Evolutionary conservation across 1,140 invertebrate species (phyloP).

Genomic region (Camponotus floridanus): DNA sequence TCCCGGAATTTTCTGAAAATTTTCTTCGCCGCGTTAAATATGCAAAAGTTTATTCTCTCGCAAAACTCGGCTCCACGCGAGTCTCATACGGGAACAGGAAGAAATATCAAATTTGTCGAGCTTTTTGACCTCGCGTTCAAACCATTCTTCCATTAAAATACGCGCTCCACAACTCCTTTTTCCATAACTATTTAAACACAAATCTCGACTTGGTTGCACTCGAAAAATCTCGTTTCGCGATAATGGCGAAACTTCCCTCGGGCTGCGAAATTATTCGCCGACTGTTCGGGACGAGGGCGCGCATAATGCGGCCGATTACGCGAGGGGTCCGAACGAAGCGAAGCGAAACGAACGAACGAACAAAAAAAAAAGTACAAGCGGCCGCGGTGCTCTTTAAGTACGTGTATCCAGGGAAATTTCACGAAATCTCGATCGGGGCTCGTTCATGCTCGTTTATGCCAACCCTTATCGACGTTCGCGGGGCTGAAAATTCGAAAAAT

Average conservation of each 20-base stretch:
- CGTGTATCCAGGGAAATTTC: constrained; percentile 35
- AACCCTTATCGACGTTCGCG: constrained; percentile 29
- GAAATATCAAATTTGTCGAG: neutral
- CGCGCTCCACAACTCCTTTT: neutral
- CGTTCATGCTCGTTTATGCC: constrained; percentile 32
- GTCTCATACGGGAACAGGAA: neutral
- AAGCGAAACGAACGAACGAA: neutral
- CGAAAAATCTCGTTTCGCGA: constrained; percentile 57
- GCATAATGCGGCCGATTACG: constrained; percentile 52
- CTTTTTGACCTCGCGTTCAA: constrained; percentile 10
- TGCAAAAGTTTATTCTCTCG: neutral
- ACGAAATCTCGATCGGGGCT: constrained; percentile 35
- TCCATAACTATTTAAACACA: constrained; percentile 48
- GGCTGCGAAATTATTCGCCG: constrained; percentile 50
- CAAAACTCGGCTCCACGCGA: neutral
- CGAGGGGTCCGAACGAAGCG: constrained; percentile 4
- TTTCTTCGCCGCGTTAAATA: neutral
- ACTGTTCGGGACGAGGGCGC: constrained; percentile 41
- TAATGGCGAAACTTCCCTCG: constrained; percentile 51
- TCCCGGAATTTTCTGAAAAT: neutral
- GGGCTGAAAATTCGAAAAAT: constrained; percentile 24
- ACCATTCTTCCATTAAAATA: neutral
- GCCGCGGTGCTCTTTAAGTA: neutral
- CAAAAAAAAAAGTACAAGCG: constrained; percentile 15
- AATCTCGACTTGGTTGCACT: constrained; percentile 45